These are phyloP conservation scores for Tokudaia tokunoshimensis DNA, from an alignment of 2,797 vertebrate species.

Conservation along the genomic window DNA sequence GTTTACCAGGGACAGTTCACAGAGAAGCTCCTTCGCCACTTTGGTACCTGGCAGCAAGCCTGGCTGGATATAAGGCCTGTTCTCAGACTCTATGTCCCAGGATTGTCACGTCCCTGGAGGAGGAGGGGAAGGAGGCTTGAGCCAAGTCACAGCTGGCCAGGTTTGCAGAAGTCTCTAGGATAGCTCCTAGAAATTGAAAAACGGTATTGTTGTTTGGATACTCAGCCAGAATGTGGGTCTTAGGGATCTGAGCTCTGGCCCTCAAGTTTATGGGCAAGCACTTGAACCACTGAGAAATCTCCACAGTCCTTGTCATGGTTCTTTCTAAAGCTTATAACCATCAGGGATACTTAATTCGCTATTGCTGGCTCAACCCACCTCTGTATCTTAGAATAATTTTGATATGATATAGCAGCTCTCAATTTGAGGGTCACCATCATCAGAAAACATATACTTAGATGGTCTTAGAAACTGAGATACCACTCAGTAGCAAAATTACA, in stretches of 20 bases:
- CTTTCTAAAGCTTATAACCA: background rate
- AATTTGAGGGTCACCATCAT: background rate
- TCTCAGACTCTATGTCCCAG: background rate
- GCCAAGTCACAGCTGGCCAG: background rate
- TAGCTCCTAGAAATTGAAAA: background rate
- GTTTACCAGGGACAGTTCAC: background rate
- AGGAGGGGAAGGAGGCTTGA: background rate
- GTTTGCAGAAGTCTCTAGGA: background rate
- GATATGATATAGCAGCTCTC: background rate
- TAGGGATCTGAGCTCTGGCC: background rate
- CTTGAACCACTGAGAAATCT: background rate
- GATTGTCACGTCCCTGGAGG: background rate
- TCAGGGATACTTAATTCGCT: background rate
- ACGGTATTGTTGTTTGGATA: background rate
- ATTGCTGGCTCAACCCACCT: background rate
- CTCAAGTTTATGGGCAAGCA: background rate
- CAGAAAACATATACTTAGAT: background rate
- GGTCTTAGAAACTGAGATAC: background rate
- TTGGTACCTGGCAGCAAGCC: background rate
- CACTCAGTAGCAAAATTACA: background rate
- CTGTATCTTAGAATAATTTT: background rate
- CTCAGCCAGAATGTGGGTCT: background rate
- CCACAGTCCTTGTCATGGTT: background rate
- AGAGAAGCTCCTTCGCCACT: background rate
- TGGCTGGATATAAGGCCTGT: background rate